Base-by-base conservation (phyloP, 2,888 invertebrate genomes). In the Microctonus brassicae region DNA sequence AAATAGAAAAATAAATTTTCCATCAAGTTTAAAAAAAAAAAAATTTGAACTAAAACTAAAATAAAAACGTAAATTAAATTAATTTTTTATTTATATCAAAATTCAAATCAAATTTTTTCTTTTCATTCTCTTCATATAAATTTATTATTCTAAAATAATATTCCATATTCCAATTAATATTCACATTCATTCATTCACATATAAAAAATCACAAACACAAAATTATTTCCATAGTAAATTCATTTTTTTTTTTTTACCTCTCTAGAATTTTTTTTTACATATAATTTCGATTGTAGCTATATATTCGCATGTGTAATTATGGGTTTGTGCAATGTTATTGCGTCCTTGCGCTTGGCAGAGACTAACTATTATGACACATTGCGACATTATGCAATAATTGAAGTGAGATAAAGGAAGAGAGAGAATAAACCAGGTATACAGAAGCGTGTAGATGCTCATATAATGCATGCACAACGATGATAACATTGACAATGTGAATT, bases 331-430 rank as follows among this genome's bases (percentile, higher is more conserved):
- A 20, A 64, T 64, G 39, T 55, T 57, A 55, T 55, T 39, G 9
- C 42, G 57, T 66, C 66, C 66, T 66, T 66, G 66, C 57, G 66
- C 36, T 22, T 66, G 66, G 55, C 55, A 63, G 47, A 63, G 63
- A 63, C n/a, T n/a, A 17, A n/a, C 47, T 17, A 34, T 39, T 42
- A 36, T 57, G 57, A 66, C 42, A 66, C 42, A 66, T 66, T 57
- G 57, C 57, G 57, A 66, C 66, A 66, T 66, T 66, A 66, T 66
- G 39, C 39, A 66, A 66, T 66, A 66, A 55, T 66, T 66, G 57
- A 57, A 66, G 66, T 57, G n/a, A 47, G 29, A n/a, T 26, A 17
- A 33, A 24, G 1, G 53, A 20, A 34, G 26, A 52, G 64, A 33
- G 22, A 53, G 55, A 29, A 33, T 13, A n/a, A 13, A 39, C n/a